A percentile compares a stretch with the other conserved stretches of the same genome.
phyloP scores from a whole-genome alignment of 2,797 vertebrate genomes.

The Sebastes cheni region DNA sequence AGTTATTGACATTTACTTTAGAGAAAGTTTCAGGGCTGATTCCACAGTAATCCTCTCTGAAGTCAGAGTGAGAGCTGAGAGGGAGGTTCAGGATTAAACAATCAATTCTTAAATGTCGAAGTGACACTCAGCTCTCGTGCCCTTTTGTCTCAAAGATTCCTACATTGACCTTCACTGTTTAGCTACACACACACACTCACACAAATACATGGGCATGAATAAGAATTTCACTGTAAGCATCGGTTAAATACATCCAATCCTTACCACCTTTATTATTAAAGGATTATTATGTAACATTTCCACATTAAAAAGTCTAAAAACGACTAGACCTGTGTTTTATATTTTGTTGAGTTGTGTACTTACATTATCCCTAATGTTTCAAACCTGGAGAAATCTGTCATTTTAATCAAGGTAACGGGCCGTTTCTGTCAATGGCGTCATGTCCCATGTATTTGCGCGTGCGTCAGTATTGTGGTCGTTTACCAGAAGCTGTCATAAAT shows the following conservation, averaged over 20 bases:
- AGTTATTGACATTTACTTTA: constrained; percentile 38
- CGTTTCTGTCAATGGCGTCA: neutral
- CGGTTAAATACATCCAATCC: neutral
- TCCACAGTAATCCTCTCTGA: constrained; percentile 31
- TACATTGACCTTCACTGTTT: neutral
- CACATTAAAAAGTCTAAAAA: neutral
- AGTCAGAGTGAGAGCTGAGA: constrained; percentile 18
- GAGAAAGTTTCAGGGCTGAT: constrained; percentile 3
- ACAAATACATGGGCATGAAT: neutral
- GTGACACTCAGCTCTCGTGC: neutral
- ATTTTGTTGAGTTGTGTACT: too few relatives aligned
- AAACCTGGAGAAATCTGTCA: neutral
- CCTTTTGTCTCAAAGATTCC: constrained; percentile 1
- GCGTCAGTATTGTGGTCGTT: too few relatives aligned
- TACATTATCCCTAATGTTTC: neutral
- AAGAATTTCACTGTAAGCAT: neutral
- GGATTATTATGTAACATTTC: neutral
- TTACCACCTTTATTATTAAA: neutral
- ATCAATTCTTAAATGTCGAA: constrained; percentile 33
- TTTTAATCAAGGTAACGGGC: neutral
- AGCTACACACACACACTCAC: neutral
- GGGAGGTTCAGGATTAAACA: constrained; percentile 23
- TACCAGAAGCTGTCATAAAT: too few relatives aligned
- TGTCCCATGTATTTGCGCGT: neutral
- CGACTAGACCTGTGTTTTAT: neutral